Conservation (phyloP, 2,113 vertebrate genomes). For the Tragulus kanchil region DNA sequence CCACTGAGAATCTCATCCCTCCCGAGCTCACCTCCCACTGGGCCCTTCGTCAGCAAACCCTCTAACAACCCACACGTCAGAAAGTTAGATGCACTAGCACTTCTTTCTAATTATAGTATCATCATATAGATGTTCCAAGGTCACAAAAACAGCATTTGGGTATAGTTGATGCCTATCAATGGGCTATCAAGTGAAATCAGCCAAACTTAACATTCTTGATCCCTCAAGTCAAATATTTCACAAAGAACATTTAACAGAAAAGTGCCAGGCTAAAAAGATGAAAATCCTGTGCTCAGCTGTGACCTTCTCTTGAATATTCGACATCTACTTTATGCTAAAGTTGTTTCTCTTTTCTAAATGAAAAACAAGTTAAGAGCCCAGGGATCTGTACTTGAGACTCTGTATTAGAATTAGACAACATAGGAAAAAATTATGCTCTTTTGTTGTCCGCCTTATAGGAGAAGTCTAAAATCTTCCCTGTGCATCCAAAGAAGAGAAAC, state of each 20-base stretch:
- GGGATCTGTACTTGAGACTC: background rate
- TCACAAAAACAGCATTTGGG: background rate
- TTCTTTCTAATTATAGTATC: constrained; percentile 15
- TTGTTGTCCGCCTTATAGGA: background rate
- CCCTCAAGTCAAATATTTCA: background rate
- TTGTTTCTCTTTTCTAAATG: constrained; percentile 12
- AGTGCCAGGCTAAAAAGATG: background rate
- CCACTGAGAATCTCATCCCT: background rate
- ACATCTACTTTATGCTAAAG: background rate
- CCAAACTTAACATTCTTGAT: constrained; percentile 21
- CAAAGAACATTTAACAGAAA: background rate
- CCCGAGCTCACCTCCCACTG: background rate
- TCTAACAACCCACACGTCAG: background rate
- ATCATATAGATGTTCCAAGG: background rate
- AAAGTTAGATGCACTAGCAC: constrained; percentile 8
- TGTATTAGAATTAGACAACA: background rate
- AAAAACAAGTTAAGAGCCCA: constrained; percentile 31
- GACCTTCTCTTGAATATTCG: constrained; percentile 14
- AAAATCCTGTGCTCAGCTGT: background rate
- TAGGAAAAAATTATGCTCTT: background rate
- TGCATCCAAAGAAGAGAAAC: constrained; percentile 10
- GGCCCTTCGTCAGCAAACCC: background rate
- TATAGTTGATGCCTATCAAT: background rate
- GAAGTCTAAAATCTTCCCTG: background rate
- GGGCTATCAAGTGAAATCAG: background rate